phyloP scores from a whole-genome alignment of 2,797 vertebrate genomes.

The Remorina albescens region DNA sequence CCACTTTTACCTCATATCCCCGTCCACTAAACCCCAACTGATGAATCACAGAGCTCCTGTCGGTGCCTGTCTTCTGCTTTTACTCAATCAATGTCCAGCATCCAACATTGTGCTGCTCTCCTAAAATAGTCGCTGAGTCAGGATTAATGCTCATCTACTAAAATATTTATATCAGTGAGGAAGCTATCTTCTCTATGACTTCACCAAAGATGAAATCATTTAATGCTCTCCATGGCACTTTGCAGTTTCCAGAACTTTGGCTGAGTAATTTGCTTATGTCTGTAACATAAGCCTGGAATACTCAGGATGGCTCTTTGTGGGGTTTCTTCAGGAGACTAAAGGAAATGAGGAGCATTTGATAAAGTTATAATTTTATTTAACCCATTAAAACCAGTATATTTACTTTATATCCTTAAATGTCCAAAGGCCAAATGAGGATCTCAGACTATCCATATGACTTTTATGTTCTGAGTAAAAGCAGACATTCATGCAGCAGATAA shows the following conservation, averaged over 20 bases:
- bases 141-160: conserved; percentile 74
- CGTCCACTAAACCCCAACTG: conserved; percentile 2
- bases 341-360: conserved; percentile 22
- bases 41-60: conserved; percentile 8
- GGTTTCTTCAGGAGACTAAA: conserved; percentile 1
- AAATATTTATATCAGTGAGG: conserved; percentile 80
- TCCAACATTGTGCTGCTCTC: conserved; percentile 40
- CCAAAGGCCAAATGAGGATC: conserved; percentile 4
- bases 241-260: conserved; percentile 27
- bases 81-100: conserved; percentile 33
- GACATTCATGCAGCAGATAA: conserved; percentile 52
- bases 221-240: conserved; percentile 45
- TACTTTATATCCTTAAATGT: conserved; percentile 10
- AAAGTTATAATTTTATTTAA: conserved; percentile 25
- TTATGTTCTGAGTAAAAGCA: conserved; percentile 56
- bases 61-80: conserved; percentile 3
- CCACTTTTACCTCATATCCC: conserved; percentile 3
- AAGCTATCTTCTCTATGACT: conserved; percentile 60
- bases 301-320: conserved; percentile 12
- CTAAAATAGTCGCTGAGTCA: conserved; percentile 77
- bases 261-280: conserved; percentile 6
- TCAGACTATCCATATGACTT: conserved; percentile 17
- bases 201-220: conserved; percentile 63
- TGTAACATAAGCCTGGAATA: neutral
- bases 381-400: conserved; percentile 14